Base-by-base conservation (phyloP, 2,888 invertebrate genomes). In the Asteroscopus sphinx region DNA sequence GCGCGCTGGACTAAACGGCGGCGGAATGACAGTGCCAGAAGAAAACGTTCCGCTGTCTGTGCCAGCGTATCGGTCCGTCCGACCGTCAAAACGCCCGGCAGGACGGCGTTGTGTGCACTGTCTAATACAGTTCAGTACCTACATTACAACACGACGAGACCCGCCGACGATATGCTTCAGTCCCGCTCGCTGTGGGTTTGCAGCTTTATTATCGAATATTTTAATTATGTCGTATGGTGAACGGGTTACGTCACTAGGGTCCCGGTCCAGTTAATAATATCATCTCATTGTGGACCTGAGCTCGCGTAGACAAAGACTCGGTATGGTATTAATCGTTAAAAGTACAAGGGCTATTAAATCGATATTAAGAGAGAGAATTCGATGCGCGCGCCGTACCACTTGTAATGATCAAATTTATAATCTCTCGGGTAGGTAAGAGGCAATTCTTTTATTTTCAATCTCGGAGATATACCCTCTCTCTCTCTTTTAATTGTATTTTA, bases 401-500 rank as follows among this genome's bases (percentile, higher is more conserved):
- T 90, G 91, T 93, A 93, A 93, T 92, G 92, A 90, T 92, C 89
- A 86, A 90, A 92, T 93, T 93, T 92, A 92, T 93, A 93, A 92
- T 92, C 91, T 88, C 88, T 83, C 88, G 85, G 88, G 92, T 92
- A 91, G 92, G 92, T 93, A 92, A 89, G 86, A 87, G 82, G 78
- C 79, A 81, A 71, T 86, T 92, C 87, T 91, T 91, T 93, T 92
- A 89, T 93, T 93, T 92, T 92, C 81, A 83, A 87, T 88, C 89
- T 82, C 78, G 81, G 84, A 90, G 86, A 88, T 90, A 87, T 89
- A 86, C 85, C 86, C 87, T 90, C 89, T 91, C 88, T 91, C 88
- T 91, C 86, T 85, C 90, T 92, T 93, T 93, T 93, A 93, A 94
- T 94, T 94, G 93, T 94, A 93, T 94, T 94, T 94, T 93, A 93